Base-by-base conservation (phyloP, 2,888 invertebrate genomes). In the Alviniconcha strummeri region DNA sequence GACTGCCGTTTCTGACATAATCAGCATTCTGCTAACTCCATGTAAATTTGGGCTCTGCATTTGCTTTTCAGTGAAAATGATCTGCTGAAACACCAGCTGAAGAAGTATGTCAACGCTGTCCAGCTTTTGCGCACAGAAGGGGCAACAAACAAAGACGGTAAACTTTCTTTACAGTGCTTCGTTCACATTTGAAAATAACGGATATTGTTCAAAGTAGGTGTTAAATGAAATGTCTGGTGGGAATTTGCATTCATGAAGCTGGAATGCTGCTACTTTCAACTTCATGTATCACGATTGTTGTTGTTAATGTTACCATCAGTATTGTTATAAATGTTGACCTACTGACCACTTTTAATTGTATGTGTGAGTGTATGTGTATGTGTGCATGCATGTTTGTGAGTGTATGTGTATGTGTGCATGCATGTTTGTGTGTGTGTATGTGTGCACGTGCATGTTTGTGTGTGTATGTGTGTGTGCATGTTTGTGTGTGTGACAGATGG, bases 51-150 rank as follows among this genome's bases (percentile, higher is more conserved):
- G 36, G 36, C 36, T 36, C 36, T 36, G 36, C 36, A 36, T 36
- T 36, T 36, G 36, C 36, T 60, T 87, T 86, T 84, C 91, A 96
- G 97, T 91, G 97, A 98, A 94, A 97, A 97, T 94, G 96, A 96
- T 87, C 94, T 96, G 87, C 94, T 98, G 88, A 96, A 97, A 91
- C 96, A 97, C 89, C 97, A 98, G 92, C 93, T 98, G 84, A 96
- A 96, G 89, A 97, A 97, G 91, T 98, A 98, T 93, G 96, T 97
- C 88, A 96, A 96, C 82, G 97, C 97, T n/a, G 96, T 98, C 71
- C 97, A 97, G 94, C 96, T 97, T 95, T 94, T 98, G 89, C 96
- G 96, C 91, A 95, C 86, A 85, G 91, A 91, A 84, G 91, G 90
- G 8, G 85, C 85, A 17, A 77, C 83, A 36, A 85, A 84, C 57